Percentiles rank a stretch among this genome's conserved stretches.
These are phyloP conservation scores for Larimichthys crocea DNA, from an alignment of 2,113 vertebrate genomes.

Conservation along the genomic window DNA sequence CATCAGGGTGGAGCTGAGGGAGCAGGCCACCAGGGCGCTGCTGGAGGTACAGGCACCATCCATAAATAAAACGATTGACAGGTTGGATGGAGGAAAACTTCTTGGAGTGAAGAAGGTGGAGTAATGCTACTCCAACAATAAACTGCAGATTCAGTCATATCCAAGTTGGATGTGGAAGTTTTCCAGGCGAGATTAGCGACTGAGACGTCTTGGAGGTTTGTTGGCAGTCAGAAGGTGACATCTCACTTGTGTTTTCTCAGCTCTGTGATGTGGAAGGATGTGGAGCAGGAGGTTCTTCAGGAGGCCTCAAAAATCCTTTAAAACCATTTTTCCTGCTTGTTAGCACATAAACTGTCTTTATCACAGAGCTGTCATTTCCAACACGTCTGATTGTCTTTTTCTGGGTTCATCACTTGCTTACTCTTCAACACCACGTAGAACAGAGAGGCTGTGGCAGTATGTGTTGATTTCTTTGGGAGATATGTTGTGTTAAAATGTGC, in stretches of 20 bases:
- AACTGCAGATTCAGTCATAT: not conserved
- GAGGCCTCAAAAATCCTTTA: not conserved
- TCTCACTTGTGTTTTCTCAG: conserved; percentile 27
- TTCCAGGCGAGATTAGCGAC: conserved; percentile 6
- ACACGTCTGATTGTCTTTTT: conserved; percentile 30
- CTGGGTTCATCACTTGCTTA: not conserved
- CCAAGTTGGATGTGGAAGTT: conserved; percentile 10
- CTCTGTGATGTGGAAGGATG: conserved; percentile 16
- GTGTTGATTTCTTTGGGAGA: conserved; percentile 35
- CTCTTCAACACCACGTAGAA: not conserved
- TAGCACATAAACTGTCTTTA: conserved; percentile 12
- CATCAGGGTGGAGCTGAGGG: conserved; percentile 80
- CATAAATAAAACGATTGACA: too few species aligned
- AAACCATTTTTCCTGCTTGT: not conserved
- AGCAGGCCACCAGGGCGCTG: conserved; percentile 69
- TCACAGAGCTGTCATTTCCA: conserved; percentile 5
- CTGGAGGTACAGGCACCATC: conserved; percentile 68
- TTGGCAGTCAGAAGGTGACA: conserved; percentile 55
- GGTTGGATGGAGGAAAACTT: not conserved
- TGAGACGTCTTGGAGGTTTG: not conserved
- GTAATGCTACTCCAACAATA: not conserved
- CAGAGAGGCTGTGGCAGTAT: not conserved
- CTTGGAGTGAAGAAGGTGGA: not conserved
- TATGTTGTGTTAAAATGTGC: conserved; percentile 9
- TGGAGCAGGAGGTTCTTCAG: conserved; percentile 16